Conservation (phyloP, 2,888 invertebrate genomes). For the Chydorus sphaericus region DNA sequence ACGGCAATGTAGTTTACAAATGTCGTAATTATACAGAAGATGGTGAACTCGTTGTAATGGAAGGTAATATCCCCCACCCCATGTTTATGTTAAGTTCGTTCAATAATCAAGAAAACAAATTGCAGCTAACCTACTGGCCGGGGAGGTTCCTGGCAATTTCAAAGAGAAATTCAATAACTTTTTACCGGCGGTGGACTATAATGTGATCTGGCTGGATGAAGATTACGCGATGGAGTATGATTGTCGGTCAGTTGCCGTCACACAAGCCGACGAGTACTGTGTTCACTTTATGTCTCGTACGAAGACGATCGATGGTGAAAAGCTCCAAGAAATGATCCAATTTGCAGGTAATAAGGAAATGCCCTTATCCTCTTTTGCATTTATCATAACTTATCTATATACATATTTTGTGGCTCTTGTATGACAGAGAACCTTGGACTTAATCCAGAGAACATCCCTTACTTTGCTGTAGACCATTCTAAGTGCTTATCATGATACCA, state of each 20-base stretch:
- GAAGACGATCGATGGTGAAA: constrained; percentile 14
- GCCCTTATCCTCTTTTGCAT: no score
- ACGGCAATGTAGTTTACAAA: constrained; percentile 14
- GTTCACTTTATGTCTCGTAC: constrained; percentile 20
- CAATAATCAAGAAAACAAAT: no score
- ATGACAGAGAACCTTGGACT: constrained; percentile 10
- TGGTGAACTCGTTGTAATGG: not conserved
- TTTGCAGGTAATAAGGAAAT: constrained; percentile 17
- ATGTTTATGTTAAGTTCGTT: no score
- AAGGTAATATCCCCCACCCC: no score
- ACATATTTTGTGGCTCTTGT: no score
- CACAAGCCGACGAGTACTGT: constrained; percentile 14
- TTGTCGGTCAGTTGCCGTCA: constrained; percentile 14
- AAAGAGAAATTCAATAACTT: constrained; percentile 15
- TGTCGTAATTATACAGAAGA: constrained; percentile 14
- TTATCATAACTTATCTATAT: no score
- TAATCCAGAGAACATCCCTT: constrained; percentile 10
- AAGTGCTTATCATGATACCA: no score
- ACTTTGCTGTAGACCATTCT: constrained; percentile 10
- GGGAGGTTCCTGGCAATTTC: constrained; percentile 19
- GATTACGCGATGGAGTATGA: constrained; percentile 19
- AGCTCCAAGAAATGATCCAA: constrained; percentile 15
- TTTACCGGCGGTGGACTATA: constrained; percentile 17
- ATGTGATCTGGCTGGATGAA: constrained; percentile 19
- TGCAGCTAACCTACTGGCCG: constrained; percentile 12